A percentile compares a stretch with the other conserved stretches of the same genome.
Evolutionary conservation across 2,888 invertebrate genomes (phyloP).

Genomic region (Alsophila aescularia): DNA sequence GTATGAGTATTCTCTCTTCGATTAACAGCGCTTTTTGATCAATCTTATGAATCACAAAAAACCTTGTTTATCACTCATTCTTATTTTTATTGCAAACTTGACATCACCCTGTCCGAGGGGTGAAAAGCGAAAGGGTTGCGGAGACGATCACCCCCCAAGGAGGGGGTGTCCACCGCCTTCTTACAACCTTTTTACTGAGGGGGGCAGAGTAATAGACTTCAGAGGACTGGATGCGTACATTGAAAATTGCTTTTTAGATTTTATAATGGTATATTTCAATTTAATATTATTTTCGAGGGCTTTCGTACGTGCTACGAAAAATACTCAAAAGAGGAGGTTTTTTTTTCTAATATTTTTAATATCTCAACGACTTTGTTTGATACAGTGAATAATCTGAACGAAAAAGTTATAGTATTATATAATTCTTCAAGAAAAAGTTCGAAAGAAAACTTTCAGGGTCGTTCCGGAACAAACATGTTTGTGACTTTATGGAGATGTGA

Average conservation of each 20-base stretch:
- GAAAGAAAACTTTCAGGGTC: no score
- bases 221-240: conserved; percentile 60
- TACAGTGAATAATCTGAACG: no score
- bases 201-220: conserved; percentile 72
- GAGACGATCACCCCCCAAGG: conserved; percentile 73
- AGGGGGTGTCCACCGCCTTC: conserved; percentile 80
- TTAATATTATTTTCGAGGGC: conserved; percentile 33
- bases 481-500: no score
- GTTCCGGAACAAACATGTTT: no score
- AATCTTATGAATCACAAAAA: no score
- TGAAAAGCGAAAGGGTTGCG: conserved; percentile 84
- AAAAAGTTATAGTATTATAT: no score
- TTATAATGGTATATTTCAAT: conserved; percentile 42
- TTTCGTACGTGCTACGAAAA: conserved; percentile 19
- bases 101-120: conserved; percentile 76
- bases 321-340: background rate
- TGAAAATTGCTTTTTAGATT: conserved; percentile 43
- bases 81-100: conserved; percentile 43
- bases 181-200: conserved; percentile 83
- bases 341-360: background rate
- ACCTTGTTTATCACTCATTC: conserved; percentile 17
- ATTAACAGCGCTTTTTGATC: no score
- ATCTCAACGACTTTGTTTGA: background rate
- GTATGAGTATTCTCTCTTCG: no score
- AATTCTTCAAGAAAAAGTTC: no score